Evolutionary conservation across 2,797 vertebrate genomes (phyloP).

Genomic region (Micropoecilia bifurca): DNA sequence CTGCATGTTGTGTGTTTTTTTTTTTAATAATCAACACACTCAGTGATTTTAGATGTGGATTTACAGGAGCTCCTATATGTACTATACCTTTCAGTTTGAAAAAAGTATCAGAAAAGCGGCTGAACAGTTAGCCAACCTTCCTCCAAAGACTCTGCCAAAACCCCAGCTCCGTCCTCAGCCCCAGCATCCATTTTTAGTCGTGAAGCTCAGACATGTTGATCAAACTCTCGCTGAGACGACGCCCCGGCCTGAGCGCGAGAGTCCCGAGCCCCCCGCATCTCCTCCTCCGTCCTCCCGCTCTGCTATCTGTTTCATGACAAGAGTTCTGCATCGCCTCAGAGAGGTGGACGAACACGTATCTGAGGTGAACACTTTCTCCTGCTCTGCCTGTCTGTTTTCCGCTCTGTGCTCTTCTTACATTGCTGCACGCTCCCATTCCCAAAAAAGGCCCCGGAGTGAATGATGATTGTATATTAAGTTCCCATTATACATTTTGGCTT

Average conservation of each 20-base stretch:
- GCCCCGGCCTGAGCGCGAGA: conserved; percentile 74
- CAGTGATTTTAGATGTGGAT: conserved; percentile 16
- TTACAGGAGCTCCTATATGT: conserved; percentile 69
- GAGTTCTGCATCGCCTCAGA: conserved; percentile 93
- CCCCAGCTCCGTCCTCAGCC: conserved; percentile 60
- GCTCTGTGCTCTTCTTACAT: conserved; percentile 21
- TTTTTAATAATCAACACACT: background rate
- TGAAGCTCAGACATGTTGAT: conserved; percentile 83
- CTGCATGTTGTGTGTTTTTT: conserved; percentile 8
- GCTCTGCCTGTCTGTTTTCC: conserved; percentile 29
- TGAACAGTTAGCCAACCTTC: conserved; percentile 75
- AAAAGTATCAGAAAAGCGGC: conserved; percentile 82
- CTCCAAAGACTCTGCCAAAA: conserved; percentile 76
- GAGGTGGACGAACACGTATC: conserved; percentile 92
- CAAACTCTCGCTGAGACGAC: conserved; percentile 72
- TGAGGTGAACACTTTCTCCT: conserved; percentile 87
- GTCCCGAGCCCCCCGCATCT: conserved; percentile 67
- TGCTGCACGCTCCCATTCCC: conserved; percentile 31
- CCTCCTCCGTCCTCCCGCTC: conserved; percentile 80
- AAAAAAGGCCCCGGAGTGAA: conserved; percentile 39
- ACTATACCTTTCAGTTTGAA: conserved; percentile 86
- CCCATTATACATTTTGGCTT: conserved; percentile 59
- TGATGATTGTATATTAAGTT: conserved; percentile 51
- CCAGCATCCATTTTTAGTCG: conserved; percentile 73
- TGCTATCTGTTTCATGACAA: conserved; percentile 86